Evolutionary conservation across 2,797 vertebrate species (phyloP).

Genomic region (Trachurus trachurus): DNA sequence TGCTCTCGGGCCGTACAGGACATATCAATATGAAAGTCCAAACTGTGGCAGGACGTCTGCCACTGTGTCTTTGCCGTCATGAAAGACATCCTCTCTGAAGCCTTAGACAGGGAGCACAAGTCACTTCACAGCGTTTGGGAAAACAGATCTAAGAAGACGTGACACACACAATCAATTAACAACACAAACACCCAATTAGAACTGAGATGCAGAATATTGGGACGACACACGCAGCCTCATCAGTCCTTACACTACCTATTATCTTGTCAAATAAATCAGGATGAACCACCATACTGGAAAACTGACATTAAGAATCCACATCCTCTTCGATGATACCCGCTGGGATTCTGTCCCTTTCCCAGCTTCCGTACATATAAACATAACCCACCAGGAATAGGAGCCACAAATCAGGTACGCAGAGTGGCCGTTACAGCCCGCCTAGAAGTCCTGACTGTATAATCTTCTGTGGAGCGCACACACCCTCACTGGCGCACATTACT

Average conservation of each 20-base stretch:
- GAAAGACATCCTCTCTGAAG: background rate
- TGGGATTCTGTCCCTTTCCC: constrained; percentile 21
- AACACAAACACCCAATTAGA: constrained; percentile 19
- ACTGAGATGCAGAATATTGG: background rate
- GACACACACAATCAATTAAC: constrained; percentile 21
- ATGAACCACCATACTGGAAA: constrained; percentile 22
- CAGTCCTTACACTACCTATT: constrained; percentile 19
- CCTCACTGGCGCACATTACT: constrained; percentile 62
- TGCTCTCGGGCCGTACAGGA: background rate
- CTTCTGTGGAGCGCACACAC: constrained; percentile 67
- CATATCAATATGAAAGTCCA: constrained; percentile 26
- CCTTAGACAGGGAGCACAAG: background rate
- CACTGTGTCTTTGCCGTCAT: background rate
- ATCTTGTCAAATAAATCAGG: constrained; percentile 28
- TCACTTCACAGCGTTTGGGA: background rate
- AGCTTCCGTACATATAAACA: constrained; percentile 40
- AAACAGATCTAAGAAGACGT: constrained; percentile 19
- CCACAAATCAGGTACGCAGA: constrained; percentile 64
- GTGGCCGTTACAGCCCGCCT: constrained; percentile 44
- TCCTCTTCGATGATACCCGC: constrained; percentile 35
- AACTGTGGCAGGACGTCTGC: constrained; percentile 16
- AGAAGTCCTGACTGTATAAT: constrained; percentile 63
- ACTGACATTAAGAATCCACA: constrained; percentile 35
- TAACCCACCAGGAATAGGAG: constrained; percentile 44
- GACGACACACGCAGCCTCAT: constrained; percentile 30